Evolutionary conservation across 2,888 invertebrate genomes (phyloP), one percentile per base, ranked within the genome.

Genomic region (Macrosoma leucophasiata): DNA sequence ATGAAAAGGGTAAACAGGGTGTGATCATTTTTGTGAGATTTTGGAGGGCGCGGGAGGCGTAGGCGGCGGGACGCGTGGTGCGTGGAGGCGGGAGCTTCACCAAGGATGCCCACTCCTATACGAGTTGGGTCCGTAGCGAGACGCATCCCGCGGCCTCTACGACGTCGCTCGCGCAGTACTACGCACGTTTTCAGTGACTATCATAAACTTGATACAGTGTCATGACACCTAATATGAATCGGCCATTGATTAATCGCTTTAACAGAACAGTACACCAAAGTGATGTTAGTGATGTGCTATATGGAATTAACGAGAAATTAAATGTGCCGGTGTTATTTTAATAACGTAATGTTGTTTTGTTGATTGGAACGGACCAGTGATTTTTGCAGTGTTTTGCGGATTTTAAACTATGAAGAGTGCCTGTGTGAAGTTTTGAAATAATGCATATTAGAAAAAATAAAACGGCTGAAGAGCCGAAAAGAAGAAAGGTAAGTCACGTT

Each of bases 91-190:
- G 67, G 67, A 62, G 63, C 50, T 22, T 17, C 31, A 18, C 21
- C 58, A 55, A 65, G 60, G 64, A 64, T 62, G 60, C 58, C 59
- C 73, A 71, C 70, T 77, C 62, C 48, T 58, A 66, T 55, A 52
- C 57, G 58, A 59, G 64, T 61, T 60, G 60, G 62, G 57, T 52
- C 50, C 59, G 67, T 47, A 57, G 67, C 62, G 69, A 61, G 75
- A 71, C 78, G 78, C 74, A 57, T 68, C 61, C 55, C 55, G 56
- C 50, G 41, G 35, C 33, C 39, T 38, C 39, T 35, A 39, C 43
- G 33, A 31, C 34, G 30, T 22, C 11, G 18, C 40, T 27, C 41
- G 33, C 36, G 41, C 15, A 29, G 29, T 30, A 37, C 18, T n/a
- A 32, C 37, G 36, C 36, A 30, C 10, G 24, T 38, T 35, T 42